Conservation (phyloP, 2,888 invertebrate genomes). For the Dione juno region DNA sequence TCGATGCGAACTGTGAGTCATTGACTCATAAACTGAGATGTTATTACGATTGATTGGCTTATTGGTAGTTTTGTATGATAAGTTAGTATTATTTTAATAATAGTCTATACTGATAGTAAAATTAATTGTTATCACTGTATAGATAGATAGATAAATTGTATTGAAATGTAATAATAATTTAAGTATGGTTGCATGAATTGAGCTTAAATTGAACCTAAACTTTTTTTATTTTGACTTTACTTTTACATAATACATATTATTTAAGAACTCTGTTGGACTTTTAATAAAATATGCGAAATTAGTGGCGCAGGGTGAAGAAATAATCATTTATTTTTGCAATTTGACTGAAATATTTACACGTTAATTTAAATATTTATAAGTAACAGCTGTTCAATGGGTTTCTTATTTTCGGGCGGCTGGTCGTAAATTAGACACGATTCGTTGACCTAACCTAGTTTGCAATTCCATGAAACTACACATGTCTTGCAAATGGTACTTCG, state of each 20-base stretch:
- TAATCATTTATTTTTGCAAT: not conserved
- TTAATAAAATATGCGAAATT: not conserved
- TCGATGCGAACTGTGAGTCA: conserved; percentile 31
- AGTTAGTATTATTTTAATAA: conserved; percentile 10
- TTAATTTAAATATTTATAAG: conserved; percentile 22
- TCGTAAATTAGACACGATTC: conserved; percentile 45
- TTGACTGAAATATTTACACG: not conserved
- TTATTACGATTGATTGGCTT: conserved; percentile 22
- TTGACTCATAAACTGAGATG: conserved; percentile 28
- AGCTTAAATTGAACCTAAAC: too few relatives aligned
- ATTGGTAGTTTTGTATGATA: not conserved
- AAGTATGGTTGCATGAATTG: too few relatives aligned
- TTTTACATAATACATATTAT: conserved; percentile 1
- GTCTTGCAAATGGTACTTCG: conserved; percentile 45
- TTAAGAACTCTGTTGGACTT: not conserved
- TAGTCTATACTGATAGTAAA: not conserved
- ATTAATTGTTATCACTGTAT: too few relatives aligned
- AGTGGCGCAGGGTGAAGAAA: not conserved
- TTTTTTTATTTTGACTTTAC: too few relatives aligned
- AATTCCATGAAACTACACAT: conserved; percentile 44
- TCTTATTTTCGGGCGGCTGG: conserved; percentile 37
- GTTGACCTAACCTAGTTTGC: conserved; percentile 47
- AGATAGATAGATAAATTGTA: too few relatives aligned
- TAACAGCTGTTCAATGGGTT: conserved; percentile 19
- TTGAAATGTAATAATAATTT: too few relatives aligned